Base-by-base conservation (phyloP, 1,140 invertebrate species). In the Lethrus apterus region DNA sequence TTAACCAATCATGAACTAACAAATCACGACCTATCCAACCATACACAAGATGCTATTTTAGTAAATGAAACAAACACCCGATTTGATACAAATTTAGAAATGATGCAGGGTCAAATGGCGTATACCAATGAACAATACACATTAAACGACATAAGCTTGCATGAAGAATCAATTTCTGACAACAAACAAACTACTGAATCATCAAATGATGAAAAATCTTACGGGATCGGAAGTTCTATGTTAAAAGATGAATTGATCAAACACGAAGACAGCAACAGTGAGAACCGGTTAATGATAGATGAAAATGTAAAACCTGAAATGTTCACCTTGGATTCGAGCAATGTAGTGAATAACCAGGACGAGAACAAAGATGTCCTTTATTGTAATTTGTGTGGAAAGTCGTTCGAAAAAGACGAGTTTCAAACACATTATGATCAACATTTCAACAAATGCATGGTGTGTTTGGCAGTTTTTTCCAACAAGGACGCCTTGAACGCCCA, bases 331-430 rank as follows among this genome's bases (percentile, higher is more conserved):
- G n/a, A 7, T 26, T 5, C 23, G 23, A 26, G n/a, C 5, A 26
- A 26, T 26, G n/a, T n/a, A n/a, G n/a, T n/a, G n/a, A n/a, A n/a
- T n/a, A n/a, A 26, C 23, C 5, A 7, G 23, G 23, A 26, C 23
- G 23, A 26, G 5, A n/a, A 7, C 23, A 26, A 5, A 26, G n/a
- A 7, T 26, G 23, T 7, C 23, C 5, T 7, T 26, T 5, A 26
- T 7, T 77, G 75, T 59, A 69, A 70, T 17, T 69, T 76, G 38
- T 78, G 76, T 56, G 69, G 70, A 13, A 72, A 76, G 55, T 64
- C 69, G 8, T 66, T 65, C 19, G 59, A 68, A 9, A 67, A 72
- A 13, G 64, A 58, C 18, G 69, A 60, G 50, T 55, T 75, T 21
- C 61, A 67, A 17, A 52, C 56, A 3, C 73, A 77, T 53, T 76